phyloP scores from a whole-genome alignment of 2,113 vertebrate genomes.

The Misgurnus anguillicaudatus region DNA sequence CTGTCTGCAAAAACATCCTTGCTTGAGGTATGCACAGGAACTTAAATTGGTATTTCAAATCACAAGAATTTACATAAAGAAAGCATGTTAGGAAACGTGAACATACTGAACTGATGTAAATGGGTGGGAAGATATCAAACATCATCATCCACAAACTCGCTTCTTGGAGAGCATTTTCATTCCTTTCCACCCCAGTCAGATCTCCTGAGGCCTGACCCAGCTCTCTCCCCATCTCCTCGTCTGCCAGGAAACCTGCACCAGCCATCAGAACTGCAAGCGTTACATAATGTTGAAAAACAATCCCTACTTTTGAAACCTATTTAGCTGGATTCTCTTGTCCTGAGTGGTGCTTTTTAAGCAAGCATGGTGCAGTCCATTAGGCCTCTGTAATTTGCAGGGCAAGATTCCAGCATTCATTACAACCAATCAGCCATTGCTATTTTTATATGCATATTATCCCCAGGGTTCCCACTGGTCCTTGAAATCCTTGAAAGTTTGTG shows the following conservation, averaged over 20 bases:
- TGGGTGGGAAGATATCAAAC: neutral
- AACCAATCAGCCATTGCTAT: neutral
- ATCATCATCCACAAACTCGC: neutral
- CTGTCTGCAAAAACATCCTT: neutral
- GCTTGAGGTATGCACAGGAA: too few relatives aligned
- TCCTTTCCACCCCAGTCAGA: slow-evolving; percentile 43
- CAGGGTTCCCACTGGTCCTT: too few relatives aligned
- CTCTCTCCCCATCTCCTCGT: slow-evolving; percentile 30
- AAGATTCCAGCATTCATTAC: neutral
- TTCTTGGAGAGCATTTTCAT: slow-evolving; percentile 54
- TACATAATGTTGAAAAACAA: slow-evolving; percentile 20
- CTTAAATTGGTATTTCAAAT: too few relatives aligned
- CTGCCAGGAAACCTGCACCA: slow-evolving; percentile 45
- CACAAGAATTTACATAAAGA: too few relatives aligned
- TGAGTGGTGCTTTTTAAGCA: neutral
- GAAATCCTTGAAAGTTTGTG: too few relatives aligned
- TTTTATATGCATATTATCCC: neutral
- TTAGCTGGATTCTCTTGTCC: slow-evolving; percentile 16
- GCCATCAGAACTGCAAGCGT: slow-evolving; percentile 14
- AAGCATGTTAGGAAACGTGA: too few relatives aligned
- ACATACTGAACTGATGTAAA: slow-evolving; percentile 4
- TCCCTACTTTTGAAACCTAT: neutral
- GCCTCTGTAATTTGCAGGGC: neutral
- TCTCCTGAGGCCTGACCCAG: slow-evolving; percentile 3
- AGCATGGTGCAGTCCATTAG: neutral